Conservation (phyloP, 1,140 invertebrate genomes). For the Ostrea denselamellosa region DNA sequence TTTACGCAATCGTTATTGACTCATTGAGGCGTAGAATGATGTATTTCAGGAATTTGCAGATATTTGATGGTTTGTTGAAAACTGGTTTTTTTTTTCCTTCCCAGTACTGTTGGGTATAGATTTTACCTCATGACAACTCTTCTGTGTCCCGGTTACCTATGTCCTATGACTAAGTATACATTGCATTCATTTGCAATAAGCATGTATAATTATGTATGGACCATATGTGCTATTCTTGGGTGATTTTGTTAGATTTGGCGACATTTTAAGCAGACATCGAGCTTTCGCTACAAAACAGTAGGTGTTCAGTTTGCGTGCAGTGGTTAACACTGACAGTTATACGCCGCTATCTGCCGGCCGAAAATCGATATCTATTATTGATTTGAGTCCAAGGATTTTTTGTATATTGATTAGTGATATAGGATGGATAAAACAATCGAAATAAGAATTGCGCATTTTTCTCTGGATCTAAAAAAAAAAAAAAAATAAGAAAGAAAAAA, state of each 20-base stretch:
- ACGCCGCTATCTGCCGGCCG: not conserved
- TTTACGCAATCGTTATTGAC: too few species aligned
- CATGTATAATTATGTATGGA: not conserved
- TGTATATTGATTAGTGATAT: not conserved
- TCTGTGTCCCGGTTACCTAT: not conserved
- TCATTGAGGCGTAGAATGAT: too few species aligned
- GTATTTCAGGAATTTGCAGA: too few species aligned
- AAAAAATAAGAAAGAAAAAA: too few species aligned
- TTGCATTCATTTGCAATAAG: not conserved
- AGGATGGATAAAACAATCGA: not conserved
- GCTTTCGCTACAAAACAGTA: not conserved
- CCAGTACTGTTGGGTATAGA: too few species aligned
- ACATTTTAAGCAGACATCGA: not conserved
- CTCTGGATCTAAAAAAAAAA: too few species aligned
- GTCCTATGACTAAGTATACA: not conserved
- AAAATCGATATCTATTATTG: conserved; percentile 16
- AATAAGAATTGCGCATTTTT: not conserved
- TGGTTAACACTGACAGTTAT: not conserved
- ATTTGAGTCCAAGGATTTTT: not conserved
- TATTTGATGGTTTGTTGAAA: too few species aligned
- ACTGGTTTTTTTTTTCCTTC: too few species aligned
- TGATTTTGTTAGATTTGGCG: not conserved
- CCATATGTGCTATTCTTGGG: not conserved
- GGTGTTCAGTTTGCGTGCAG: not conserved
- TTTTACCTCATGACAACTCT: too few species aligned